phyloP scores from a whole-genome alignment of 2,797 vertebrate species.

The Artibeus jamaicensis region DNA sequence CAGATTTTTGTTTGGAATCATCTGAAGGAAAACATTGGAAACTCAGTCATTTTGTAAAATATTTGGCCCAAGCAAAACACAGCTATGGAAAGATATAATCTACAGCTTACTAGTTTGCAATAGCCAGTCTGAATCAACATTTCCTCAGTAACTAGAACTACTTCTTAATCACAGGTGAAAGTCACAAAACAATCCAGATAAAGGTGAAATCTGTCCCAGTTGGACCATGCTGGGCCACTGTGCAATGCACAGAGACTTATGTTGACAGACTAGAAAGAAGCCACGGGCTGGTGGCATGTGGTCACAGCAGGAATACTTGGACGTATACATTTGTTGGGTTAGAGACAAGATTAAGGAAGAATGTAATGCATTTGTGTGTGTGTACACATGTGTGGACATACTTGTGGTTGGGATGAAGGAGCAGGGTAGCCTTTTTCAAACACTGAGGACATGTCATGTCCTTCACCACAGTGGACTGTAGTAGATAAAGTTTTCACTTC shows the following conservation, averaged over 20 bases:
- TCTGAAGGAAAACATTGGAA: background rate
- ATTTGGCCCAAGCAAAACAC: background rate
- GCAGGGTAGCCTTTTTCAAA: background rate
- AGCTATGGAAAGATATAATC: background rate
- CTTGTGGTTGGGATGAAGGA: background rate
- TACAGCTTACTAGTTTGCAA: background rate
- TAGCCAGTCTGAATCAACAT: background rate
- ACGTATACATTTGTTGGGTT: background rate
- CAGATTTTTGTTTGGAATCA: background rate
- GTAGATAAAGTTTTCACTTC: background rate
- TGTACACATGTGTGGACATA: too few relatives aligned
- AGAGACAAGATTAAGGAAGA: background rate
- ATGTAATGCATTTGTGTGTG: fast-evolving
- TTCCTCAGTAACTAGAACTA: background rate
- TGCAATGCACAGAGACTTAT: background rate
- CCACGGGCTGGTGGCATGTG: background rate
- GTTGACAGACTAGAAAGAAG: background rate
- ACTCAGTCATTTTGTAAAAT: background rate
- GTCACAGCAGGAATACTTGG: background rate
- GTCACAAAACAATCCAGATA: background rate
- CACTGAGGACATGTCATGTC: background rate
- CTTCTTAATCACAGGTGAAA: background rate
- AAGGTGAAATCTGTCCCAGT: background rate
- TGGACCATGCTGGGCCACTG: background rate
- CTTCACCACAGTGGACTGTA: background rate